Evolutionary conservation across 2,888 invertebrate genomes (phyloP).

Genomic region (Campoletis raptor): DNA sequence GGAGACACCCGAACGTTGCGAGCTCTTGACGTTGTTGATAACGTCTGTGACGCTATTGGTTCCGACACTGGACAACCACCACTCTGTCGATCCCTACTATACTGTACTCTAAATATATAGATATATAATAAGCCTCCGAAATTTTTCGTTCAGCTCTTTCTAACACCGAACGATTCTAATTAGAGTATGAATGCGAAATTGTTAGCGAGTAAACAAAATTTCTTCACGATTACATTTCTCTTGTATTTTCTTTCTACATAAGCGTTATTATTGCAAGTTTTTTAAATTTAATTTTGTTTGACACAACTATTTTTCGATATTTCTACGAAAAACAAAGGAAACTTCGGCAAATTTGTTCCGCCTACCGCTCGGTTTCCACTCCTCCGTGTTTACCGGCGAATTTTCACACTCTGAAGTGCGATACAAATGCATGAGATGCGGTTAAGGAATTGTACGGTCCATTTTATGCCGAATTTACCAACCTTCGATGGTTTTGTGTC

Average conservation of each 20-base stretch:
- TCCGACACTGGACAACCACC: neutral
- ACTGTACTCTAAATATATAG: neutral
- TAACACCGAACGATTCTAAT: neutral
- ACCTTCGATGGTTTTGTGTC: neutral
- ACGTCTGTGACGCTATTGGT: conserved; percentile 9
- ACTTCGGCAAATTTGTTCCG: neutral
- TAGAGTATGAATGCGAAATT: neutral
- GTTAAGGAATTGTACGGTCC: neutral
- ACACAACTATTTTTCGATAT: neutral
- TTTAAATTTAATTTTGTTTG: neutral
- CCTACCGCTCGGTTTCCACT: neutral
- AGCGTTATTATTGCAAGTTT: neutral
- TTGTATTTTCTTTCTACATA: neutral
- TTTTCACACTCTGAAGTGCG: neutral
- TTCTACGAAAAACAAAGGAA: neutral
- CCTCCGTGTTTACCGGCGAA: neutral
- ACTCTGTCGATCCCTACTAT: neutral
- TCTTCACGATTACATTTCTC: neutral
- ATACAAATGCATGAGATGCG: neutral
- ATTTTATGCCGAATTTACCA: neutral
- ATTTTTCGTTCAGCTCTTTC: neutral
- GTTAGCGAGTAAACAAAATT: neutral
- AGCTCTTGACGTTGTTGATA: conserved; percentile 29
- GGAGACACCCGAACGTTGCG: neutral
- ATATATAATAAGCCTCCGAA: neutral